Conservation (phyloP, 2,113 vertebrate species). For the Pleuronectes platessa region DNA sequence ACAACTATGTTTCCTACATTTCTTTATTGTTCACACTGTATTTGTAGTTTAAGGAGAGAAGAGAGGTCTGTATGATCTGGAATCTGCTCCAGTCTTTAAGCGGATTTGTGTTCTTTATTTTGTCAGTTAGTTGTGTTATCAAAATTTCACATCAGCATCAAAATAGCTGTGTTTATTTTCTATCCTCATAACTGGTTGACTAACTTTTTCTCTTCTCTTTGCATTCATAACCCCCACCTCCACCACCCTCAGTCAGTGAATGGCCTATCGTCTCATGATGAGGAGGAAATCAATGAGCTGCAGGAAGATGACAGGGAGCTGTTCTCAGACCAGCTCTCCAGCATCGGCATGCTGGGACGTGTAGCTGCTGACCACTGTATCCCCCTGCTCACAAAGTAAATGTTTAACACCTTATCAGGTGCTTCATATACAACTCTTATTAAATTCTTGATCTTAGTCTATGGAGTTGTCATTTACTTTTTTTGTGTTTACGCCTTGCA, state of each 20-base stretch:
- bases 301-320: conserved; percentile 98
- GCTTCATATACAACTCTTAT: too few species aligned
- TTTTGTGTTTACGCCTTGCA: conserved; percentile 55
- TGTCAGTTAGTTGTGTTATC: too few species aligned
- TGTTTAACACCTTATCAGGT: background rate
- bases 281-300: conserved; percentile 98
- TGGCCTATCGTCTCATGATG: conserved; percentile 93
- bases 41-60: background rate
- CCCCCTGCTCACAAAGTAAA: conserved; percentile 94
- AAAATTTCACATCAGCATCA: too few species aligned
- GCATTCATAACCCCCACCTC: background rate
- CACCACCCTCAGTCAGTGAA: conserved; percentile 88
- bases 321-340: conserved; percentile 97
- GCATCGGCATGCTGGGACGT: conserved; percentile 95
- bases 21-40: too few species aligned
- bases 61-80: background rate
- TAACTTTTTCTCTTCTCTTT: background rate
- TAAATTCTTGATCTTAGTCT: too few species aligned
- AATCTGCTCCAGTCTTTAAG: background rate
- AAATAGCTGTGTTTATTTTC: background rate
- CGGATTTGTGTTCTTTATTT: background rate
- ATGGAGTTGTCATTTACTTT: background rate
- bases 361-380: conserved; percentile 97
- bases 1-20: background rate
- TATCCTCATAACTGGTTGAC: background rate